A percentile compares a stretch with the other conserved stretches of the same genome.
phyloP scores from a whole-genome alignment of 2,113 vertebrate species.

The Catharus bicknelli region DNA sequence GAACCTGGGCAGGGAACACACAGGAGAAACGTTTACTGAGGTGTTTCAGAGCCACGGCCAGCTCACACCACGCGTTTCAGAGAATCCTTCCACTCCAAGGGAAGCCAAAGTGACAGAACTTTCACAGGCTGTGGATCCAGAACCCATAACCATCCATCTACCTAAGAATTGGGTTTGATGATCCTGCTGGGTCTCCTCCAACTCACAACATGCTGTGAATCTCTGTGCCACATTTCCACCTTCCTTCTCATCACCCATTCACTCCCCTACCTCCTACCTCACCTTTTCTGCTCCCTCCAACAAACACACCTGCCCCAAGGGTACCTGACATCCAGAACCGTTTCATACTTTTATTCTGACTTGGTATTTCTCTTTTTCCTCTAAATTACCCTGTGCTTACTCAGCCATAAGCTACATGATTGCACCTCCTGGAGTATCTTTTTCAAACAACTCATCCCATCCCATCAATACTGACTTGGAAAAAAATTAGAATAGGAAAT shows the following conservation, averaged over 20 bases:
- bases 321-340: not conserved
- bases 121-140: not conserved
- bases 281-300: not conserved
- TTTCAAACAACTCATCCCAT: not conserved
- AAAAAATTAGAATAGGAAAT: not conserved
- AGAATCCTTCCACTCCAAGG: rapidly evolving
- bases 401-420: rapidly evolving
- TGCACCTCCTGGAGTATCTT: not conserved
- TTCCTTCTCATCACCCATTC: not conserved
- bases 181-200: not conserved
- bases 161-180: not conserved
- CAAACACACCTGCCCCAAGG: not conserved
- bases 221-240: not conserved
- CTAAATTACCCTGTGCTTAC: not conserved
- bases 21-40: not conserved
- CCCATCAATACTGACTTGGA: not conserved
- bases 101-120: not conserved
- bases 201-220: not conserved
- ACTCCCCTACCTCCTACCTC: not conserved
- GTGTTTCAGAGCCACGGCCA: not conserved
- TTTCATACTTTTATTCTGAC: not conserved
- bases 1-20: constrained; percentile 77
- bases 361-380: not conserved
- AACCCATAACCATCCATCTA: rapidly evolving
- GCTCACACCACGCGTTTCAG: rapidly evolving